phyloP scores from a whole-genome alignment of 2,113 vertebrate genomes.

The Boulengeromyrus knoepffleri region DNA sequence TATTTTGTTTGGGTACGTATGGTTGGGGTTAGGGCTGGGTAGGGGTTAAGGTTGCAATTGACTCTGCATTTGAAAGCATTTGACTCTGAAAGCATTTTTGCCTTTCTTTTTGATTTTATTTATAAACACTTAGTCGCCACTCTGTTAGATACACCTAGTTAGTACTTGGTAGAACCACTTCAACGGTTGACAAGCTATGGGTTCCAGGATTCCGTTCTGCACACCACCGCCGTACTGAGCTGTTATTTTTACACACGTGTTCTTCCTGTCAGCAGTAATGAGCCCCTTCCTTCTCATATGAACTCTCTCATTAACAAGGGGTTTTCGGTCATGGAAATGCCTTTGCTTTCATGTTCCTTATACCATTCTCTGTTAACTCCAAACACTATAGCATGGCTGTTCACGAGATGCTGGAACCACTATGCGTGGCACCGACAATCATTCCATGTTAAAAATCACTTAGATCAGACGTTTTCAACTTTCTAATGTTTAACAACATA shows the following conservation, averaged over 20 bases:
- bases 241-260: not conserved
- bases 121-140: not conserved
- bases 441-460: not conserved
- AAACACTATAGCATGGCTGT: not conserved
- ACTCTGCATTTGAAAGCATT: not conserved
- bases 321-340: not conserved
- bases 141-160: not conserved
- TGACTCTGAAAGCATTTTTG: not conserved
- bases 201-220: not conserved
- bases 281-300: not conserved
- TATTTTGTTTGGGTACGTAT: too few relatives aligned
- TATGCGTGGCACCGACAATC: not conserved
- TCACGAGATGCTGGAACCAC: not conserved
- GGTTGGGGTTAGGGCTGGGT: not conserved
- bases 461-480: not conserved
- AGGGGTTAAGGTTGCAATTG: too few relatives aligned
- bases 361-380: not conserved
- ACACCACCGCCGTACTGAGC: not conserved
- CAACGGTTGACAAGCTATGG: not conserved
- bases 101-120: not conserved
- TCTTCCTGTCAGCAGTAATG: not conserved
- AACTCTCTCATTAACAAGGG: not conserved
- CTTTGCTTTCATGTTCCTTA: not conserved
- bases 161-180: not conserved
- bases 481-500: not conserved